Evolutionary conservation across 2,888 invertebrate species (phyloP), one percentile per base, ranked within the genome.

Genomic region (Eucera pruinosa): DNA sequence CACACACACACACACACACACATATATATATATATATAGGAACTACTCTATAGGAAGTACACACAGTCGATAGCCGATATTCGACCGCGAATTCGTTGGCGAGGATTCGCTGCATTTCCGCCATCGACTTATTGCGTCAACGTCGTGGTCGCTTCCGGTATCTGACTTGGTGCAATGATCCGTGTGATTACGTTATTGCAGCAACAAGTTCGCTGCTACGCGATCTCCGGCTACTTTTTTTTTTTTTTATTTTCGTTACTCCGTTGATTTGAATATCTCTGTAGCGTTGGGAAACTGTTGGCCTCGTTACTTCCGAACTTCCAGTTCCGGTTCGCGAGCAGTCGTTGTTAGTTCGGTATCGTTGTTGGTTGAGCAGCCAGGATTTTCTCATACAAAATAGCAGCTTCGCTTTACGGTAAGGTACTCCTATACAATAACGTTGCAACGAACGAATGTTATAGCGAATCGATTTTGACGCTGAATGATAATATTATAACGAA

Each of bases 121-220:
- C 25, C 33, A 27, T 25, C 65, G 65, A 73, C 75, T 75, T 65
- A 67, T 73, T 66, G 73, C 74, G 61, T 68, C 57, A 68, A 77
- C 76, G 76, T 68, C 69, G 54, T 7, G 30, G 61, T 36, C 25
- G 50, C 58, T 79, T 73, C 79, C 73, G 78, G 78, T 78, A 50
- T 73, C 47, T 61, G 78, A 45, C 33, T 55, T 73, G 73, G 54
- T 18, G 73, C 78, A 69, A 73, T 70, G 78, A 80, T 73, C 79
- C 79, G 73, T 73, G 73, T 66, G 78, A 80, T 80, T 78, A 65
- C 64, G 47, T 78, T 69, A 62, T 80, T 69, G 73, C 50, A n/a
- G 78, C 69, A 80, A 80, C 62, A 68, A 74, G 74, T 73, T 57
- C 47, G 25, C 65, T 48, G 47, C 23, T 23, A 6, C 39, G 36